Evolutionary conservation across 2,888 invertebrate species (phyloP).

Genomic region (Machimus atricapillus): DNA sequence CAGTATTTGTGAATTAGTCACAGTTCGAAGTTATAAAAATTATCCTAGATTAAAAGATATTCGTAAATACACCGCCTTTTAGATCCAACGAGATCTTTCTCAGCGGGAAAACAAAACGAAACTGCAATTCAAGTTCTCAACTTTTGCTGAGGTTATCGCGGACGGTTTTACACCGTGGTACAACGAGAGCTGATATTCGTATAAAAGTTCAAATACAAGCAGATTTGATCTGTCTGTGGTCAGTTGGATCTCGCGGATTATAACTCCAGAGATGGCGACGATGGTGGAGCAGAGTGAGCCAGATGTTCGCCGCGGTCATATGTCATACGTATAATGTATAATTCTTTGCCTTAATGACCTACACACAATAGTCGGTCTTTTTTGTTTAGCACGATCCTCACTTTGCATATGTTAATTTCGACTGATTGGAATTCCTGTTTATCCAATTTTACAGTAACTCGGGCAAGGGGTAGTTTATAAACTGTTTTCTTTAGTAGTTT

Average conservation of each 20-base stretch:
- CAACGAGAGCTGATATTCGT: not conserved
- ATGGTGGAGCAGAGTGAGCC: not conserved
- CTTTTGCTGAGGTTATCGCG: constrained; percentile 10
- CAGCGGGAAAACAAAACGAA: constrained; percentile 29
- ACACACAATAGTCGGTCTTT: not conserved
- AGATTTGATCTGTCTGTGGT: constrained; percentile 19
- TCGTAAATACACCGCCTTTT: not conserved
- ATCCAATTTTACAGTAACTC: not conserved
- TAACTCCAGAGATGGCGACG: not conserved
- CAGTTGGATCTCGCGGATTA: constrained; percentile 3
- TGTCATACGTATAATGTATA: not conserved
- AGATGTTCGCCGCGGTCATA: not conserved
- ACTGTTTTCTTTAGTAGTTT: not conserved
- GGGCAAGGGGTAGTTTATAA: not conserved
- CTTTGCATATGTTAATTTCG: not conserved
- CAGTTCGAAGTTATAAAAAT: not conserved
- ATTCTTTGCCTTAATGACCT: not conserved
- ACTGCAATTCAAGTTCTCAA: constrained; percentile 2
- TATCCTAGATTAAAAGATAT: not conserved
- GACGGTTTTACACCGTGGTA: not conserved
- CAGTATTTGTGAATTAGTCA: not conserved
- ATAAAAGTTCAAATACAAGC: not conserved
- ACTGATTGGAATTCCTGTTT: not conserved
- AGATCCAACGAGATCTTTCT: not conserved
- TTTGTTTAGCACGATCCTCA: not conserved